These are phyloP conservation scores for Tursiops truncatus DNA, from an alignment of 2,113 vertebrate species.

Conservation along the genomic window DNA sequence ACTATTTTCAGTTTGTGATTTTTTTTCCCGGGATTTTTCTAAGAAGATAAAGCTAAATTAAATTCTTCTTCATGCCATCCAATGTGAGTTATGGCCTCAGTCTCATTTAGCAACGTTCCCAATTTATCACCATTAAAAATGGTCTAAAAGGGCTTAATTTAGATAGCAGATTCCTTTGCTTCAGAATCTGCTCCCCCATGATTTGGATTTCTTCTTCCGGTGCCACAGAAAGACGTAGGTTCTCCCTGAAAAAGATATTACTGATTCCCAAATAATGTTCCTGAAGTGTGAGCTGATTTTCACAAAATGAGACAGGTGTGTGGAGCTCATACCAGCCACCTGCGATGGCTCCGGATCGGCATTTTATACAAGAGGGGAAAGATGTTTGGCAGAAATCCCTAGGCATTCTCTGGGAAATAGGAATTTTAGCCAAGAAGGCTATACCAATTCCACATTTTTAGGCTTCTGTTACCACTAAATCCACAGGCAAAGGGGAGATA, in stretches of 20 bases:
- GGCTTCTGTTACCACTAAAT: not conserved
- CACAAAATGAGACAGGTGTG: not conserved
- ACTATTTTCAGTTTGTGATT: conserved; percentile 48
- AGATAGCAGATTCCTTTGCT: conserved; percentile 51
- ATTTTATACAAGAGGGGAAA: not conserved
- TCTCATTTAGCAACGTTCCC: conserved; percentile 52
- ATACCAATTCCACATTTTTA: fast-evolving
- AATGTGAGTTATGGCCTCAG: conserved; percentile 64
- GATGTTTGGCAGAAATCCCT: not conserved
- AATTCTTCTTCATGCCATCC: conserved; percentile 39
- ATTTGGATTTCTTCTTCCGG: not conserved
- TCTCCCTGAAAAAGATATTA: not conserved
- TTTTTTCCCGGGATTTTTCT: conserved; percentile 60
- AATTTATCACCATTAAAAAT: conserved; percentile 75
- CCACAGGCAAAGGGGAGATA: not conserved
- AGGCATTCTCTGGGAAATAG: not conserved
- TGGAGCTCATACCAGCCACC: not conserved
- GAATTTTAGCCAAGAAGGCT: too few relatives aligned
- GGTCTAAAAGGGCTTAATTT: conserved; percentile 63
- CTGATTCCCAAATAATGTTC: not conserved
- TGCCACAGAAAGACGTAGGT: not conserved
- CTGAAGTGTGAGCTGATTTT: not conserved
- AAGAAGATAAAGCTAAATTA: conserved; percentile 63
- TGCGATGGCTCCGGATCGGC: fast-evolving
- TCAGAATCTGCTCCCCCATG: not conserved